Evolutionary conservation across 1,140 invertebrate species (phyloP).

Genomic region (Zaprionus africanus): DNA sequence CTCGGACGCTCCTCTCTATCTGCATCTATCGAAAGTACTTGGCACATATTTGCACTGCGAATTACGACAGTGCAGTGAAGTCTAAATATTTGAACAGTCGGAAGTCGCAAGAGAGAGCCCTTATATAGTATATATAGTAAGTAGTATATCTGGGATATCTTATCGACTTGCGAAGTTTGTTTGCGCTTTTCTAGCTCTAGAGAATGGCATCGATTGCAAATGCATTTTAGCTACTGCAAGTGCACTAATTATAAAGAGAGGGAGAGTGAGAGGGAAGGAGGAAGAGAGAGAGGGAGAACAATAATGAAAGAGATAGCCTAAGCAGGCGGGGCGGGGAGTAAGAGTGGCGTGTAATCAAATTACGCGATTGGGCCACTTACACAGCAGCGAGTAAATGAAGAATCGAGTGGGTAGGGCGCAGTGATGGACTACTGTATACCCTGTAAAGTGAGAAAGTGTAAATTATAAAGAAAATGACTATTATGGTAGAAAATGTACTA

Average conservation of each 20-base stretch:
- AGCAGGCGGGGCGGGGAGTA: not conserved
- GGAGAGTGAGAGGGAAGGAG: not conserved
- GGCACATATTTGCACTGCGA: conserved; percentile 20
- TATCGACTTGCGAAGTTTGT: conserved; percentile 10
- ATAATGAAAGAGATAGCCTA: conserved; percentile 11
- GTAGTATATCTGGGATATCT: conserved; percentile 14
- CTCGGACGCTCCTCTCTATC: not conserved
- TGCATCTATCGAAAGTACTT: not conserved
- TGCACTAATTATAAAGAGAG: conserved; percentile 27
- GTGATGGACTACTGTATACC: not conserved
- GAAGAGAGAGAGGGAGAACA: no score
- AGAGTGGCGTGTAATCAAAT: conserved; percentile 33
- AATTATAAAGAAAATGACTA: no score
- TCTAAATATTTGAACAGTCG: conserved; percentile 31
- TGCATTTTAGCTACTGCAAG: conserved; percentile 17
- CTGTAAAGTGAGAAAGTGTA: not conserved
- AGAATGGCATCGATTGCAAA: conserved; percentile 27
- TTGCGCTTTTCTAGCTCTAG: conserved; percentile 10
- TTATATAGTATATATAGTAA: not conserved
- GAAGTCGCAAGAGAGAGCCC: not conserved
- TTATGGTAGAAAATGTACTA: no score
- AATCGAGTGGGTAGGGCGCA: not conserved
- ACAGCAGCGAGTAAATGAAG: conserved; percentile 26
- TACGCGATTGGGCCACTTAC: conserved; percentile 38
- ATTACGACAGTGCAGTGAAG: conserved; percentile 8